Conservation (phyloP, 2,113 vertebrate genomes). For the Candoia aspera region DNA sequence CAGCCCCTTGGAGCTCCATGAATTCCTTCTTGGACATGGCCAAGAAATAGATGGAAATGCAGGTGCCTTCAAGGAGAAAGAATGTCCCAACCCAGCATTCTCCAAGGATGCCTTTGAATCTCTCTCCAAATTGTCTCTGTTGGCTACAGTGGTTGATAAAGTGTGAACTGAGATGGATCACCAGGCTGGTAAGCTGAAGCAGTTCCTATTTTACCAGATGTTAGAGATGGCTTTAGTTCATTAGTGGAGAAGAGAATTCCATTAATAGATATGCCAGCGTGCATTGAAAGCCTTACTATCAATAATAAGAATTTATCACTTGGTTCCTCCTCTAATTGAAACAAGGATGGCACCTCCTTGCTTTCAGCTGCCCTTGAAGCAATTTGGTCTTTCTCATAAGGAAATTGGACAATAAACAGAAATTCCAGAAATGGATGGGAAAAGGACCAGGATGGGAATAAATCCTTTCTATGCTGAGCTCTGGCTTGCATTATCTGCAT, state of each 20-base stretch:
- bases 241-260: background rate
- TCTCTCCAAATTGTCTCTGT: background rate
- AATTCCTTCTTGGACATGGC: background rate
- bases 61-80: background rate
- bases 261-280: background rate
- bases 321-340: constrained; percentile 11
- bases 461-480: constrained; percentile 44
- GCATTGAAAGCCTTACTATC: constrained; percentile 5
- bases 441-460: constrained; percentile 40
- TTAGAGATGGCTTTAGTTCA: background rate
- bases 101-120: background rate
- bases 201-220: background rate
- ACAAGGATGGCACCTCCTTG: constrained; percentile 21
- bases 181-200: rapidly evolving
- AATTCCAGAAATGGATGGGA: constrained; percentile 32
- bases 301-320: constrained; percentile 26
- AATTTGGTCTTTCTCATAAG: constrained; percentile 53
- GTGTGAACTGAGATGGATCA: background rate
- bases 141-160: background rate
- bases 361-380: constrained; percentile 10
- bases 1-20: background rate
- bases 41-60: background rate
- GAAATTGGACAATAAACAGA: constrained; percentile 23
- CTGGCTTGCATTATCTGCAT: constrained; percentile 8
- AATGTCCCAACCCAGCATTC: background rate